Conservation (phyloP, 2,113 vertebrate genomes). For the Gymnocephalus cernua region DNA sequence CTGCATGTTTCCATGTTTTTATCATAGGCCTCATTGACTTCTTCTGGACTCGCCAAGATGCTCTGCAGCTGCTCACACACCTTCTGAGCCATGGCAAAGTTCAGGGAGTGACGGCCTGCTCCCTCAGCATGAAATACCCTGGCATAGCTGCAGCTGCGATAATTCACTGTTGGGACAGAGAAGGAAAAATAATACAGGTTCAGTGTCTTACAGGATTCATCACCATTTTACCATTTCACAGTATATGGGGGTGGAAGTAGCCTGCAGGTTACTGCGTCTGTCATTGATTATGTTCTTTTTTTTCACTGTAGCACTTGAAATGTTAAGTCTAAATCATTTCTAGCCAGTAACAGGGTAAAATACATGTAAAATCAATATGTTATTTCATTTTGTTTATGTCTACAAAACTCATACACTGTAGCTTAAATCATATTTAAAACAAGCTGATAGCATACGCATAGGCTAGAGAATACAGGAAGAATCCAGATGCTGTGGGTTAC, state of each 20-base stretch:
- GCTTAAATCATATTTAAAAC: not conserved
- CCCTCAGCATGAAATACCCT: constrained; percentile 92
- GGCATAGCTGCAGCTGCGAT: constrained; percentile 85
- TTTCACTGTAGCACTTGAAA: not conserved
- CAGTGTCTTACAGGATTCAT: not conserved
- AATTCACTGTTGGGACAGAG: constrained; percentile 71
- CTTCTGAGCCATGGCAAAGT: constrained; percentile 70
- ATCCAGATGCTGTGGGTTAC: not conserved
- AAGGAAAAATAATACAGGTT: not conserved
- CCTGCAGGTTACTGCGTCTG: not conserved
- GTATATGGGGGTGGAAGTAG: not conserved
- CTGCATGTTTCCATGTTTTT: constrained; percentile 91
- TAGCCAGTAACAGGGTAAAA: not conserved
- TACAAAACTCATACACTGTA: not conserved
- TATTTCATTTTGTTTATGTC: not conserved
- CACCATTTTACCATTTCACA: not conserved
- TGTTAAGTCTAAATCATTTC: not conserved
- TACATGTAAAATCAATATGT: not conserved
- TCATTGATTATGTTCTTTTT: not conserved
- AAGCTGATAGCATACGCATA: not conserved
- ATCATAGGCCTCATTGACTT: constrained; percentile 78
- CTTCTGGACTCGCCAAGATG: constrained; percentile 82
- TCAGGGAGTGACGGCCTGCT: constrained; percentile 85
- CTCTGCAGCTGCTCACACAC: constrained; percentile 84
- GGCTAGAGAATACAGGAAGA: not conserved